These are phyloP conservation scores for Sebastes schlegelii DNA, from an alignment of 2,113 vertebrate species.

Conservation along the genomic window DNA sequence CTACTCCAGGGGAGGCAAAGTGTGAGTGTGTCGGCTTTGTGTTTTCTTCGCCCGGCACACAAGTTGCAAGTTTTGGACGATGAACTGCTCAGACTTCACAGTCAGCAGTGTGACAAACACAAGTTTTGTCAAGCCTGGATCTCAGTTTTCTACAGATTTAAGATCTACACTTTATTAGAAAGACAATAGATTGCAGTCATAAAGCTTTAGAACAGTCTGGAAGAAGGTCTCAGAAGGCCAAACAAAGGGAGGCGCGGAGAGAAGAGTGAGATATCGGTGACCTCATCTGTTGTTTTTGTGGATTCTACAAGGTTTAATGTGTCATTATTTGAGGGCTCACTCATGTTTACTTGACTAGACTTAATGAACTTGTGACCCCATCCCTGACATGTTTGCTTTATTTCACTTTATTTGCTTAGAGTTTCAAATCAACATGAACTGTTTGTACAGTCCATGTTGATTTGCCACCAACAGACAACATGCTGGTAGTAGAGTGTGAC, in stretches of 20 bases:
- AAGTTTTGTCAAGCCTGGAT: background rate
- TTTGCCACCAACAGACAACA: too few species aligned
- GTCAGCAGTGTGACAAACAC: slow-evolving; percentile 16
- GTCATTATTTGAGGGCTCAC: too few species aligned
- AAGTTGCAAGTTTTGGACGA: slow-evolving; percentile 14
- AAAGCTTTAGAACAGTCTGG: background rate
- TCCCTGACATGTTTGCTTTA: background rate
- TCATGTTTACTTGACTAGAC: background rate
- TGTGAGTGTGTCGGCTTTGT: background rate
- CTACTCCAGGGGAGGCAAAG: background rate
- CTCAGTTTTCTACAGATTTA: background rate
- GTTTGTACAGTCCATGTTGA: too few species aligned
- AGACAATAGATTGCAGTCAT: background rate
- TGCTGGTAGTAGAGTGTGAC: too few species aligned
- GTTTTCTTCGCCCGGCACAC: slow-evolving; percentile 1
- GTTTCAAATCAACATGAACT: background rate
- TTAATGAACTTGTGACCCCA: background rate
- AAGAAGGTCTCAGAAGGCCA: too few species aligned
- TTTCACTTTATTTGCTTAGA: background rate
- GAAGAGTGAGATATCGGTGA: background rate
- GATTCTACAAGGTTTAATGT: too few species aligned
- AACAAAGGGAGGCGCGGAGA: background rate
- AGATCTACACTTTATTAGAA: background rate
- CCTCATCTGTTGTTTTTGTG: background rate
- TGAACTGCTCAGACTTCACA: slow-evolving; percentile 4